These are phyloP conservation scores for Tetragnatha versicolor DNA, from an alignment of 1,140 invertebrate genomes.

Conservation along the genomic window DNA sequence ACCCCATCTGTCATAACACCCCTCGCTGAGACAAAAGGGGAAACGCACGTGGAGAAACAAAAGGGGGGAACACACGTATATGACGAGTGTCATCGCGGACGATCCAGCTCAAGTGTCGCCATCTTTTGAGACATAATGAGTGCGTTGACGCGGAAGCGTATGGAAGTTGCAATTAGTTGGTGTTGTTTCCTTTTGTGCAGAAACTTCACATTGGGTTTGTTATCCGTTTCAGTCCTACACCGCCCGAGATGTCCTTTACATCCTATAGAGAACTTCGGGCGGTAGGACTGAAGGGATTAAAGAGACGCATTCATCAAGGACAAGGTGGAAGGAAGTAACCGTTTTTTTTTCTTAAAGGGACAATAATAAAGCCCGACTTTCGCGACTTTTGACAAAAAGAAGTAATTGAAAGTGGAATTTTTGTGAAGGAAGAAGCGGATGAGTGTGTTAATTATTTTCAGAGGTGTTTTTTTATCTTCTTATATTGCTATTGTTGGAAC, in stretches of 20 bases:
- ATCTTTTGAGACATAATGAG: constrained; percentile 19
- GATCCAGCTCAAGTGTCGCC: constrained; percentile 7
- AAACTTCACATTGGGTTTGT: too few species aligned
- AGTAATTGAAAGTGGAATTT: too few species aligned
- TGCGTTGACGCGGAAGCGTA: constrained; percentile 12
- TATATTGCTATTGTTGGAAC: too few species aligned
- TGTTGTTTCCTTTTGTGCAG: constrained; percentile 26
- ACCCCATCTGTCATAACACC: not conserved
- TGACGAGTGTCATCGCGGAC: not conserved
- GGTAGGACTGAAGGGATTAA: not conserved
- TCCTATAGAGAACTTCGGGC: not conserved
- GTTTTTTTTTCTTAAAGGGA: too few species aligned
- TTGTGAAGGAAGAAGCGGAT: too few species aligned
- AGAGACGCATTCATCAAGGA: not conserved
- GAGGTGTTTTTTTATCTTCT: too few species aligned
- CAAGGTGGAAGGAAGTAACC: not conserved
- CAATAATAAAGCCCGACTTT: too few species aligned
- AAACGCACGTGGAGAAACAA: not conserved
- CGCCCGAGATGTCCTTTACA: too few species aligned
- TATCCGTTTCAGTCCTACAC: too few species aligned
- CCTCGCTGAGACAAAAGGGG: not conserved
- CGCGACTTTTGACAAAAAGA: too few species aligned
- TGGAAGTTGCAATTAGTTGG: constrained; percentile 24
- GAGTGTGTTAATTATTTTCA: too few species aligned
- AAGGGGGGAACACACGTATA: not conserved